Conservation (phyloP, 2,888 invertebrate genomes). For the Syrista parreyssii region DNA sequence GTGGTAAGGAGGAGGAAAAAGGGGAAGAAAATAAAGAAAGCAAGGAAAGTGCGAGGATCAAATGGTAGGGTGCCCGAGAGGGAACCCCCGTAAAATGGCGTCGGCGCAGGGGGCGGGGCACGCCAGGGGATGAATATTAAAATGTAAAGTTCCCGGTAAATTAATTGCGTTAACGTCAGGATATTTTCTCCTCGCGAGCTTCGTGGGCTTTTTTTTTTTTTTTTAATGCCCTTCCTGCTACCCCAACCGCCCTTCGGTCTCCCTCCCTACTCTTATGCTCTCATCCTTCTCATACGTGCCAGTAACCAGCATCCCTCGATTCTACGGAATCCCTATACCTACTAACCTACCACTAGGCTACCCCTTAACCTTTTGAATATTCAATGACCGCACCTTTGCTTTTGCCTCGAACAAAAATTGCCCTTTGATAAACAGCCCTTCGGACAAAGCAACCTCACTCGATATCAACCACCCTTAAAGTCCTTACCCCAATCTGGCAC, state of each 20-base stretch:
- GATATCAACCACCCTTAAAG: no score
- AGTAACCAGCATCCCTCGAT: not conserved
- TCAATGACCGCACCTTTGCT: no score
- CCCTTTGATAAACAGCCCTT: no score
- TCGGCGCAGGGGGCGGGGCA: slow-evolving; percentile 25
- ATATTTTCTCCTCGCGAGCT: slow-evolving; percentile 42
- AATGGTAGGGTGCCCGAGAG: slow-evolving; percentile 22
- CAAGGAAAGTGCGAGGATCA: slow-evolving; percentile 14
- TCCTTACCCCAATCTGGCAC: no score
- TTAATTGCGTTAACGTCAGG: slow-evolving; percentile 58
- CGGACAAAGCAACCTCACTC: no score
- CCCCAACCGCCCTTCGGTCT: slow-evolving; percentile 1
- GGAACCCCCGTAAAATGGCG: slow-evolving; percentile 33
- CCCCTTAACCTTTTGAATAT: no score
- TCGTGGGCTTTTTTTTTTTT: not conserved
- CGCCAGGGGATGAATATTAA: slow-evolving; percentile 56
- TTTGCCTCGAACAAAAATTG: no score
- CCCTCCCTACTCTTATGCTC: slow-evolving; percentile 3
- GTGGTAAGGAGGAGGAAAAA: slow-evolving; percentile 4
- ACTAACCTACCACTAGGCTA: slow-evolving; percentile 1
- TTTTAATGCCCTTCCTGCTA: slow-evolving; percentile 1
- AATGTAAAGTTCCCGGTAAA: slow-evolving; percentile 56
- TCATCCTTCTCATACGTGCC: not conserved
- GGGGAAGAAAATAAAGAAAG: not conserved
- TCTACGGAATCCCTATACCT: not conserved